Evolutionary conservation across 2,113 vertebrate genomes (phyloP).

Genomic region (Mus spicilegus): DNA sequence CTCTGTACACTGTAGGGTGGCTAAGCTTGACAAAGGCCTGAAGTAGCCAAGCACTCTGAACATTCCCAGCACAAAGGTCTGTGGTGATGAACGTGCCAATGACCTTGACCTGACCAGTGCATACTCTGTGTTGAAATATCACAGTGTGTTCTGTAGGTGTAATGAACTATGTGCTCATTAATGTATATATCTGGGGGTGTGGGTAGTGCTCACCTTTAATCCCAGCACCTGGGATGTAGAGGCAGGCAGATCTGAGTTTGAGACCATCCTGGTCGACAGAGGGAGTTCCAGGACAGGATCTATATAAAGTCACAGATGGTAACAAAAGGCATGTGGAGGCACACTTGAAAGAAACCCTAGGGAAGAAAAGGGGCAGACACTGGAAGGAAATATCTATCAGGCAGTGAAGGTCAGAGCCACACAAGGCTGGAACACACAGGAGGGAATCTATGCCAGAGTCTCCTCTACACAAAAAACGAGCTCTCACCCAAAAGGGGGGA

Average conservation of each 20-base stretch:
- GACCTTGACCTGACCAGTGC: background rate
- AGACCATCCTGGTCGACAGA: background rate
- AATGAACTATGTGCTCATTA: background rate
- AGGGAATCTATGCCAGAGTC: rapidly evolving
- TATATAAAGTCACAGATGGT: too few relatives aligned
- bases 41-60: background rate
- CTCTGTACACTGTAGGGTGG: background rate
- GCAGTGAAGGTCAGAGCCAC: background rate
- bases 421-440: background rate
- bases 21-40: too few relatives aligned
- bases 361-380: rapidly evolving
- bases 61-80: too few relatives aligned
- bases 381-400: background rate
- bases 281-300: background rate
- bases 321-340: too few relatives aligned
- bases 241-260: background rate
- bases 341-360: rapidly evolving
- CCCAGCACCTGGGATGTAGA: background rate
- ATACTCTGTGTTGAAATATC: background rate
- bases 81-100: background rate
- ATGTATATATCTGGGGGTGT: background rate
- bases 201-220: background rate
- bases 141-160: background rate
- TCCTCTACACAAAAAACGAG: background rate
- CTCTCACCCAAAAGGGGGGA: background rate